A percentile compares a stretch with the other conserved stretches of the same genome.
phyloP scores from a whole-genome alignment of 2,797 vertebrate genomes.

The Rhodeus uyekii region DNA sequence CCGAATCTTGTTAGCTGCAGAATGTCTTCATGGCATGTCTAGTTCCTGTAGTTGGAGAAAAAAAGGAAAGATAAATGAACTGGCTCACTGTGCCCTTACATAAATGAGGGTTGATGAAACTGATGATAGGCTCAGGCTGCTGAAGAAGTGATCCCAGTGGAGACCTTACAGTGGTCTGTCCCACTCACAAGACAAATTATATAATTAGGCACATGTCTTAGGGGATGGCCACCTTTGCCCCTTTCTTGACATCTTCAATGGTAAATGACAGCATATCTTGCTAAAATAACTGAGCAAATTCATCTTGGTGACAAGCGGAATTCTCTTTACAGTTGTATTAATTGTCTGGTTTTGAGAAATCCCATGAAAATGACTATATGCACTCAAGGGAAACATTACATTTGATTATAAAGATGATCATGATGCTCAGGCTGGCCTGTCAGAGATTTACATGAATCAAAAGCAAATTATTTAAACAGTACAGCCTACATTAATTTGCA shows the following conservation, averaged over 20 bases:
- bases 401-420: slow-evolving; percentile 32
- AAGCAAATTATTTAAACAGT: slow-evolving; percentile 30
- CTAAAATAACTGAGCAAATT: slow-evolving; percentile 73
- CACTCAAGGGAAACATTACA: slow-evolving; percentile 29
- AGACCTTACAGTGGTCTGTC: slow-evolving; percentile 74
- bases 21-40: slow-evolving; percentile 18
- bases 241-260: slow-evolving; percentile 73
- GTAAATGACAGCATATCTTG: slow-evolving; percentile 78
- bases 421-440: neutral
- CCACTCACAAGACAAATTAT: slow-evolving; percentile 82
- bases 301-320: slow-evolving; percentile 71
- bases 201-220: slow-evolving; percentile 78
- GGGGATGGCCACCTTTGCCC: slow-evolving; percentile 79
- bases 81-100: slow-evolving; percentile 33
- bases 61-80: slow-evolving; percentile 50
- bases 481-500: slow-evolving; percentile 26
- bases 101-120: slow-evolving; percentile 61
- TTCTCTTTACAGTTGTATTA: slow-evolving; percentile 48
- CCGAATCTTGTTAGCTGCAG: neutral
- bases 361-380: slow-evolving; percentile 13
- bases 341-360: slow-evolving; percentile 38
- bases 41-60: slow-evolving; percentile 40
- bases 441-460: slow-evolving; percentile 21
- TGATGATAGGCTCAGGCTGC: slow-evolving; percentile 74
- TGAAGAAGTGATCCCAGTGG: slow-evolving; percentile 76